Base-by-base conservation (phyloP, 2,888 invertebrate genomes). In the Sycophila texana region DNA sequence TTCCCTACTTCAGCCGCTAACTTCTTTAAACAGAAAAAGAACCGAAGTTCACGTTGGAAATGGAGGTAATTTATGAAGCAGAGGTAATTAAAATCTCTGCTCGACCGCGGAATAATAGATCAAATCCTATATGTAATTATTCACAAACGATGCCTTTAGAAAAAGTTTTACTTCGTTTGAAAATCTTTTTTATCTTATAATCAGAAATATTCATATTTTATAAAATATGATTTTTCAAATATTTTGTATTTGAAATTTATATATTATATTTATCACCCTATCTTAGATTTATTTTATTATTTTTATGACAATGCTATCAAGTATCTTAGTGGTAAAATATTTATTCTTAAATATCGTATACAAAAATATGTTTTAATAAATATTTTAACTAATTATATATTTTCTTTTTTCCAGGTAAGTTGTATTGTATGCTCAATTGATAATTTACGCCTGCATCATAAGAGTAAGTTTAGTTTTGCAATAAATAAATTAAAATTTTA, bases 31-130 rank as follows among this genome's bases (percentile, higher is more conserved):
- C 3, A 26, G 26, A 63, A 20, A 47, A 20, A 47, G 12, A 10
- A 61, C 20, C 13, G 10, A 73, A 39, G 1, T 63, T 63, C 51
- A 13, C 39, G 14, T 16, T 20, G 51, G 60, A 49, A 72, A 72
- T 51, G n/a, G n/a, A 26, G 26, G 20, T 30, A 60, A 72, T 72
- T 72, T 72, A 4, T 60, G 26, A 51, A 60, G 20, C 16, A 22
- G 26, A 61, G 51, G n/a, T 26, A 60, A 13, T 12, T 20, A 10
- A 63, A 73, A 20, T 51, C 30, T 49, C 61, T 60, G n/a, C 20
- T 39, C 63, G 53, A 65, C 12, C 16, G 51, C 13, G 10, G 51
- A 30, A 65, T 63, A 65, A 73, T 65, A 73, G 63, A 63, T 73
- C 73, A 65, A 55, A 55, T 39, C 20, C 16, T 65, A 53, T n/a